Evolutionary conservation across 2,888 invertebrate species (phyloP).

Genomic region (Ligdia adustata): DNA sequence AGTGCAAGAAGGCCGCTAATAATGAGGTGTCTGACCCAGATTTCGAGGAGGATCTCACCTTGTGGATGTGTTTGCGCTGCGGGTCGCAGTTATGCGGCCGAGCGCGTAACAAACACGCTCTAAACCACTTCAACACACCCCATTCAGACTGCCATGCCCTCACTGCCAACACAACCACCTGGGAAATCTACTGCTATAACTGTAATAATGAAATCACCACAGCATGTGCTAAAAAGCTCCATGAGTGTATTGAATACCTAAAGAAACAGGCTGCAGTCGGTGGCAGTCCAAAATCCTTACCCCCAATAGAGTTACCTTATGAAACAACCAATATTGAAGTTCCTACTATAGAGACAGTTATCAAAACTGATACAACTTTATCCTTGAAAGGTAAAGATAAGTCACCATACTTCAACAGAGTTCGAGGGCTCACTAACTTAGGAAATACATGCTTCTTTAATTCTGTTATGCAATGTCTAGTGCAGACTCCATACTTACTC

Average conservation of each 20-base stretch:
- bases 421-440: slow-evolving; percentile 93
- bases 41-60: slow-evolving; percentile 76
- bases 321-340: slow-evolving; percentile 57
- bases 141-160: slow-evolving; percentile 91
- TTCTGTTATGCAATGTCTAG: slow-evolving; percentile 96
- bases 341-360: slow-evolving; percentile 51
- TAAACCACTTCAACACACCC: slow-evolving; percentile 89
- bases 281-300: slow-evolving; percentile 57
- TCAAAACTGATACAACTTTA: slow-evolving; percentile 43
- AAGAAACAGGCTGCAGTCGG: slow-evolving; percentile 80
- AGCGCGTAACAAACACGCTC: slow-evolving; percentile 87
- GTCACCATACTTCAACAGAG: slow-evolving; percentile 75
- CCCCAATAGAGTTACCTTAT: slow-evolving; percentile 65
- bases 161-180: slow-evolving; percentile 88
- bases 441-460: slow-evolving; percentile 99
- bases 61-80: slow-evolving; percentile 93
- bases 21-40: slow-evolving; percentile 71
- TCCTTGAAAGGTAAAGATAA: slow-evolving; percentile 56
- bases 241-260: slow-evolving; percentile 89
- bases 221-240: slow-evolving; percentile 86
- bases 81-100: slow-evolving; percentile 91
- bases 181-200: slow-evolving; percentile 91
- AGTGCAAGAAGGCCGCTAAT: slow-evolving; percentile 81
- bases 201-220: slow-evolving; percentile 89
- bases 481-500: slow-evolving; percentile 92